A percentile compares a stretch with the other conserved stretches of the same genome.
These are phyloP conservation scores for Myxocyprinus asiaticus DNA, from an alignment of 2,113 vertebrate species.

Conservation along the genomic window DNA sequence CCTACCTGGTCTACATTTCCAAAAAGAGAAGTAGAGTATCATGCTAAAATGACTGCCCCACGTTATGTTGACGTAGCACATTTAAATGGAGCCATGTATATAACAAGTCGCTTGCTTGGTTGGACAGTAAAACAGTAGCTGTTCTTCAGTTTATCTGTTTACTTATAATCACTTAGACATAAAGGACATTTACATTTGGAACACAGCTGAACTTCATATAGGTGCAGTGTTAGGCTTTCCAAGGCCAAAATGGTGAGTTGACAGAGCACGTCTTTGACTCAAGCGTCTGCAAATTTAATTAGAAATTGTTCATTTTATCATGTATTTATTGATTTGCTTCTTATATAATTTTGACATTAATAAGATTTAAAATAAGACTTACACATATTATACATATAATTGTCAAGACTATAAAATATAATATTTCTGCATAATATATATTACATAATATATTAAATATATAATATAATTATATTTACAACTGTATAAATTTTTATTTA, in stretches of 20 bases:
- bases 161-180: constrained; percentile 16
- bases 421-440: too few relatives aligned
- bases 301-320: neutral
- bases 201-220: neutral
- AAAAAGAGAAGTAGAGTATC: constrained; percentile 75
- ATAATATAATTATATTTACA: too few relatives aligned
- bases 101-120: constrained; percentile 46
- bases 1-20: constrained; percentile 63
- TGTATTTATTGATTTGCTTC: neutral
- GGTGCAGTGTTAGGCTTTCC: constrained; percentile 34
- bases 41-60: neutral
- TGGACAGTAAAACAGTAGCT: constrained; percentile 48
- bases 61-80: constrained; percentile 58
- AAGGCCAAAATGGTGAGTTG: constrained; percentile 73
- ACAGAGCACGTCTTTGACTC: neutral
- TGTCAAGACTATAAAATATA: too few relatives aligned
- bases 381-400: constrained; percentile 1
- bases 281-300: neutral
- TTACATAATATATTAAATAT: too few relatives aligned
- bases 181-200: neutral
- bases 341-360: neutral
- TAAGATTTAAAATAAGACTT: neutral
- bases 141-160: constrained; percentile 55
- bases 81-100: constrained; percentile 67
- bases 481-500: too few relatives aligned